These are phyloP conservation scores for Thaumatotibia leucotreta DNA, from an alignment of 1,140 invertebrate genomes.

Conservation along the genomic window DNA sequence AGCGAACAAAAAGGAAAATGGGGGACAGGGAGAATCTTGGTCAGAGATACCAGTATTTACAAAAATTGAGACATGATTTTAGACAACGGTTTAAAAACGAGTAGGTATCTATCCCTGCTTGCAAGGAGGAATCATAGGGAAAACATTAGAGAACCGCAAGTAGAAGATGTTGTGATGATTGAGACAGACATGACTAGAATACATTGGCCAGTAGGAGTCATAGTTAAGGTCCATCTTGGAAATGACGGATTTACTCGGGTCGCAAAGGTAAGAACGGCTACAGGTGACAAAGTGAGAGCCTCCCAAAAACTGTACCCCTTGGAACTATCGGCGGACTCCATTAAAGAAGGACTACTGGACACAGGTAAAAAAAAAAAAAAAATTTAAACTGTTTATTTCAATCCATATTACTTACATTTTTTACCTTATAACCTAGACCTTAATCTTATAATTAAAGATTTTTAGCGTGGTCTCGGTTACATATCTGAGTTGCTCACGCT, in stretches of 20 bases:
- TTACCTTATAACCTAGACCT: no score
- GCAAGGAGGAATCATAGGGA: no score
- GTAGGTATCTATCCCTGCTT: neutral
- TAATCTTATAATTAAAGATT: no score
- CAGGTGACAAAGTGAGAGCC: neutral
- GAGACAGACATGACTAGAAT: neutral
- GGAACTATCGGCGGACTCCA: neutral
- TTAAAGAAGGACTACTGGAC: no score
- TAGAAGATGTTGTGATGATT: conserved; percentile 15
- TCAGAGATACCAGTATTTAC: neutral
- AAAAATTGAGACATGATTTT: conserved; percentile 11
- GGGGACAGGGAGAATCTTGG: no score
- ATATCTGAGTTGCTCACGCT: no score
- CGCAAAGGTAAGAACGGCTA: conserved; percentile 1
- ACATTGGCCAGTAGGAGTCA: conserved; percentile 12
- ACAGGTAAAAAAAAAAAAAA: no score
- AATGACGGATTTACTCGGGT: neutral
- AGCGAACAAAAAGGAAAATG: no score
- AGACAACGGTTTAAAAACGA: conserved; percentile 14
- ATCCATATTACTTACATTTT: no score
- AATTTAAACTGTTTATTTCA: no score
- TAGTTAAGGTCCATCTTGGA: conserved; percentile 1
- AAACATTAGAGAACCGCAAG: neutral
- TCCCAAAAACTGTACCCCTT: conserved; percentile 11
- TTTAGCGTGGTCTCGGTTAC: no score